A percentile compares a stretch with the other conserved stretches of the same genome.
These are phyloP conservation scores for Phataginus tetradactyla DNA, from an alignment of 2,797 vertebrate species.

Conservation along the genomic window DNA sequence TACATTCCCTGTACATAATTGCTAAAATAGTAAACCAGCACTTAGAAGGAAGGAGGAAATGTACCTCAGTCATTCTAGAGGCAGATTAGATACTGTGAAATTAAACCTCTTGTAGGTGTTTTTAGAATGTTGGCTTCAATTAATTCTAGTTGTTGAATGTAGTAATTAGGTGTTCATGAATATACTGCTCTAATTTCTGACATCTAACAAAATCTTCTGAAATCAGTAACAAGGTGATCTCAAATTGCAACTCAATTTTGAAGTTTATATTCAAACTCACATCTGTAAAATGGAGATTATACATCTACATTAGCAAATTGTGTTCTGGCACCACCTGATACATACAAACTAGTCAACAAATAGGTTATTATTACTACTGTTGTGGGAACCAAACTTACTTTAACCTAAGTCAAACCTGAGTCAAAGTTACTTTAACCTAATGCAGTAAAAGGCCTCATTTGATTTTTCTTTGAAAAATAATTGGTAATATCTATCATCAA, in stretches of 20 bases:
- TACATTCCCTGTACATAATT: constrained; percentile 9
- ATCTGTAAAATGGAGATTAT: not conserved
- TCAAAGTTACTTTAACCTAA: not conserved
- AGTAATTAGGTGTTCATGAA: constrained; percentile 96
- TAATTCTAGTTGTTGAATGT: constrained; percentile 94
- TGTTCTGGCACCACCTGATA: not conserved
- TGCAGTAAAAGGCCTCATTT: not conserved
- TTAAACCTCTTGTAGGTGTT: constrained; percentile 90
- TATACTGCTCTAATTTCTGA: constrained; percentile 95
- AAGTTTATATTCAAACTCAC: constrained; percentile 15
- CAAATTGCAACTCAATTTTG: not conserved
- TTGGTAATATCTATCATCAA: not conserved
- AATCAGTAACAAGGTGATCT: constrained; percentile 65
- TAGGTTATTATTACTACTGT: not conserved
- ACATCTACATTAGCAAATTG: not conserved
- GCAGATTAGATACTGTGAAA: constrained; percentile 91
- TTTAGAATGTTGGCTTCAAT: constrained; percentile 88
- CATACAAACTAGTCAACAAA: not conserved
- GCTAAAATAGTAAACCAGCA: constrained; percentile 58
- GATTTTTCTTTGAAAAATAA: constrained; percentile 21
- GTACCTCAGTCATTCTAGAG: constrained; percentile 73
- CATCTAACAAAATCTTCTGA: constrained; percentile 92
- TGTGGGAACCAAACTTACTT: not conserved
- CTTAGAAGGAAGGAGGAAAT: constrained; percentile 37
- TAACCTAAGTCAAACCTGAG: not conserved